Conservation (phyloP, 1,140 invertebrate genomes). For the Sogatella furcifera region DNA sequence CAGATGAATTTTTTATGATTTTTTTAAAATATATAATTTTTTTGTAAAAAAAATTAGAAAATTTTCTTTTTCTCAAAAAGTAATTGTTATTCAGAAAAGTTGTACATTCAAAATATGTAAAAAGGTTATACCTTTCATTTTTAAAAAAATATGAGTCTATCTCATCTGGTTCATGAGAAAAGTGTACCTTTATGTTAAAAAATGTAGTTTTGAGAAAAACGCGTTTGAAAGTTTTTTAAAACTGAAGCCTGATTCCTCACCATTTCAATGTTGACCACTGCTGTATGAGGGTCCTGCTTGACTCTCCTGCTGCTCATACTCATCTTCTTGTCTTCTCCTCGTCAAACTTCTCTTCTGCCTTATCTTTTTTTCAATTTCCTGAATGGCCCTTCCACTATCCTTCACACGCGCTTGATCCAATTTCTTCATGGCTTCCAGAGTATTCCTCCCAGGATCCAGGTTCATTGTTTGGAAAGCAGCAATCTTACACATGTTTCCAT, state of each 20-base stretch:
- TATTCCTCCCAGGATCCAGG: background rate
- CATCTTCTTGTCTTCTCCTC: conserved; percentile 4
- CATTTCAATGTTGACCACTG: background rate
- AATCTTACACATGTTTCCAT: background rate
- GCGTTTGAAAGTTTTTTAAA: background rate
- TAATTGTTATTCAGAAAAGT: background rate
- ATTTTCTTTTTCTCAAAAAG: background rate
- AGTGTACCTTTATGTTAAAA: conserved; percentile 6
- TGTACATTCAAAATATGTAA: background rate
- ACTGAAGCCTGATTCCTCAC: too few species aligned
- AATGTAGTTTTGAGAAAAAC: conserved; percentile 6
- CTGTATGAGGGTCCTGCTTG: background rate
- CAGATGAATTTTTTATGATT: background rate
- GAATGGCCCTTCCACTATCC: background rate
- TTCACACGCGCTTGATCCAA: background rate
- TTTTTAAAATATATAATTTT: background rate
- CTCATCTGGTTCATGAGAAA: conserved; percentile 8
- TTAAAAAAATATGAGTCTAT: conserved; percentile 7
- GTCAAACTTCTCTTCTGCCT: conserved; percentile 5
- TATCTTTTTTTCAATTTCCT: conserved; percentile 7
- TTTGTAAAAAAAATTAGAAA: background rate
- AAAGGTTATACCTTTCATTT: background rate
- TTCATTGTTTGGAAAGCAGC: background rate
- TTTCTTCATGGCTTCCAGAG: background rate
- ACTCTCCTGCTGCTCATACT: background rate